phyloP scores from a whole-genome alignment of 2,888 invertebrate species.

The Eupeodes luniger region DNA sequence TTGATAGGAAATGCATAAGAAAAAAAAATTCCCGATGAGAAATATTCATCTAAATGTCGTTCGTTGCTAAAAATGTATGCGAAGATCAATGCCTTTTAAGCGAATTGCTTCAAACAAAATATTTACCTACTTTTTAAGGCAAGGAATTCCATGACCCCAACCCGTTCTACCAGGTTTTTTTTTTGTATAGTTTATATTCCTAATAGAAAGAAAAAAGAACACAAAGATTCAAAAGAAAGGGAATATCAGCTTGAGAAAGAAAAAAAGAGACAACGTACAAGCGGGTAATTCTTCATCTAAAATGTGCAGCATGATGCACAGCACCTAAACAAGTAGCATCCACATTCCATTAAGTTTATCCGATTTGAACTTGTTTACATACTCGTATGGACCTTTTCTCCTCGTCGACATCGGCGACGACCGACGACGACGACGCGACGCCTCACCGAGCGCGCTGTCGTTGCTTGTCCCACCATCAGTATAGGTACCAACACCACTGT shows the following conservation, averaged over 20 bases:
- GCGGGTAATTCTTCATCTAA: conserved; percentile 54
- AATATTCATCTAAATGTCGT: conserved; percentile 4
- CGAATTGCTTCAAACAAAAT: conserved; percentile 48
- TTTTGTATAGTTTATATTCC: conserved; percentile 47
- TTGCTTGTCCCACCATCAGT: background rate
- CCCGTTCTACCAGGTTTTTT: conserved; percentile 57
- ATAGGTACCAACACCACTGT: background rate
- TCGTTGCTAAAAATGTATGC: conserved; percentile 12
- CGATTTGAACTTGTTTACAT: conserved; percentile 68
- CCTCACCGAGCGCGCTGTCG: background rate
- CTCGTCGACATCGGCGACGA: too few species aligned
- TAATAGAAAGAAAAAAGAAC: conserved; percentile 10
- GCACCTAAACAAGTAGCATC: conserved; percentile 63
- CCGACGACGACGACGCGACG: too few species aligned
- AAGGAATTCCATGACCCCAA: conserved; percentile 69
- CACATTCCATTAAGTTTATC: conserved; percentile 66
- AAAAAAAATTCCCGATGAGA: background rate
- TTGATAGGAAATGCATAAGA: background rate
- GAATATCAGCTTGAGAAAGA: background rate
- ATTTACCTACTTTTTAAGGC: conserved; percentile 73
- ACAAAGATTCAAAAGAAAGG: conserved; percentile 23
- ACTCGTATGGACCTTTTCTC: conserved; percentile 13
- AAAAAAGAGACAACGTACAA: conserved; percentile 30
- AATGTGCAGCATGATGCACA: conserved; percentile 67
- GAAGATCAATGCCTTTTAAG: conserved; percentile 61